Base-by-base conservation (phyloP, 2,113 vertebrate genomes). In the Artemisiospiza belli region DNA sequence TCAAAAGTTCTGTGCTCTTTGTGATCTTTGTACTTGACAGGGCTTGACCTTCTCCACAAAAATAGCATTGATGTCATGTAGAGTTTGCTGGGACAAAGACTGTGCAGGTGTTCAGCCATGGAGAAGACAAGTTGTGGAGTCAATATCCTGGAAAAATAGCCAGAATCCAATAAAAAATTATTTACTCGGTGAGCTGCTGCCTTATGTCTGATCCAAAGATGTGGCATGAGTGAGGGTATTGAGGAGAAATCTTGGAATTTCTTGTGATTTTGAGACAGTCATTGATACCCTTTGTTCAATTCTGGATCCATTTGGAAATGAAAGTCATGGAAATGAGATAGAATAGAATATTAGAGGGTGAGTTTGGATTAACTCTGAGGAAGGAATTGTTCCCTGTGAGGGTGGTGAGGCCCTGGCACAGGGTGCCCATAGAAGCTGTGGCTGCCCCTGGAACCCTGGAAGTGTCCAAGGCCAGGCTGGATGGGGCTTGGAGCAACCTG, bases 181-280 rank as follows among this genome's bases (percentile, higher is more conserved):
- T 64, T 55, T 52, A 12, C 11, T 31, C 4, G 35, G 18, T 18
- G 37, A 85, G 12, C 44, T 66, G 37, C 19, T 51, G 11, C 44
- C 9, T 39, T 31, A 10, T 17, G 14, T 43, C n/a, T 82, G 73
- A 62, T 27, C 27, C 17, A 30, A 64, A 73, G 37, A 6, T 4
- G 0, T 15, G 55, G 30, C 24, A 1, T 8, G 5, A 67, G 52
- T 23, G 1, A 2, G 15, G 10, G 8, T 46, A 8, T 7, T 55
- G 85, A 78, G 58, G 11, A 51, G 37, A 68, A 90, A 72, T n/a
- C 49, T 79, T 37, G 12, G 46, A 20, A 75, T 72, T 85, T 16
- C 24, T 6, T 57, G 21, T 33, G 89, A 39, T 83, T 93, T 85
- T 62, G 43, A 78, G 16, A 14, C 28, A 62, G 14, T 39, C 62